Evolutionary conservation across 2,797 vertebrate species (phyloP), one percentile per base, ranked within the genome.

Genomic region (Paedocypris micromegethes): DNA sequence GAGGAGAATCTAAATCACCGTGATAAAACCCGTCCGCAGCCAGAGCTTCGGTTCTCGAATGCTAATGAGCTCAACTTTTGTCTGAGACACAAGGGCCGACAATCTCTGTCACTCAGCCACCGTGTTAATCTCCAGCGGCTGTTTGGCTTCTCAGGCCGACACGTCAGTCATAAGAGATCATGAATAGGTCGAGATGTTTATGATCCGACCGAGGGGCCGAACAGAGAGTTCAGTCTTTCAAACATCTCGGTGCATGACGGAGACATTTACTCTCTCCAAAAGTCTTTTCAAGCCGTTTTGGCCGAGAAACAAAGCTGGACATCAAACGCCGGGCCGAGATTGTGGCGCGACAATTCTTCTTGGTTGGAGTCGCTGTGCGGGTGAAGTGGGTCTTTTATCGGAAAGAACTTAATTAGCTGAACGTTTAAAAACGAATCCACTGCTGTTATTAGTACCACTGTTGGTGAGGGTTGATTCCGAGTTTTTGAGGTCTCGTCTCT

Each of bases 41-140:
- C 77, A 77, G 76, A 49, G 44, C 73, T 48, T 58, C 61, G 82
- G 80, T 74, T 77, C 76, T 64, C 49, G 89, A 90, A 90, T 91
- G 80, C 83, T 87, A 90, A 91, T 88, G 86, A 89, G 86, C 83
- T 76, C 2, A 70, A 87, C 88, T 84, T 91, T 91, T 91, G 88
- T 90, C 67, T 79, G 78, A 84, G 77, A 81, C 53, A 84, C 82
- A 85, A 83, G 72, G 72, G 80, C 70, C 71, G 72, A 8, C 72
- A 83, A 82, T 86, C 84, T 77, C 82, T 78, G 81, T 80, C 9
- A 74, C 78, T 84, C 72, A 86, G 83, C 80, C 78, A 78, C 80
- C 79, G 74, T 86, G 86, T 80, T 79, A 49, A 72, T 84, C 83
- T 84, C 80, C 83, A 81, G 83, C 83, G 75, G 65, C 77, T 79